phyloP scores from a whole-genome alignment of 2,113 vertebrate genomes.

The Hymenochirus boettgeri region DNA sequence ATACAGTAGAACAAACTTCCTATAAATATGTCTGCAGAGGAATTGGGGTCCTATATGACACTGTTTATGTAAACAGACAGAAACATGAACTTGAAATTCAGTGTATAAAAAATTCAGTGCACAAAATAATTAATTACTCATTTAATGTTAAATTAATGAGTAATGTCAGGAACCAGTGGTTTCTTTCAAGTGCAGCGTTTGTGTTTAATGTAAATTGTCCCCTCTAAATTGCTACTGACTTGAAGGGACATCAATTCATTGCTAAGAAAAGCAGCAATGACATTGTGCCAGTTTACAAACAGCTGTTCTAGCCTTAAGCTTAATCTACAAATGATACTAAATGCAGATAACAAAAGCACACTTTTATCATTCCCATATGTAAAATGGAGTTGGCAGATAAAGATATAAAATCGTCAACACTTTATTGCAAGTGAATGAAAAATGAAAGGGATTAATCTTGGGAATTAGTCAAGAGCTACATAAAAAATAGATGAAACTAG shows the following conservation, averaged over 20 bases:
- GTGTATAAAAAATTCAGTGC: no score
- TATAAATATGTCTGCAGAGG: no score
- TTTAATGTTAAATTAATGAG: no score
- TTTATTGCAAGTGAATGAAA: conserved; percentile 26
- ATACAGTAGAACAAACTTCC: no score
- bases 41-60: no score
- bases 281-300: conserved; percentile 29
- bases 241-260: conserved; percentile 13
- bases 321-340: conserved; percentile 23
- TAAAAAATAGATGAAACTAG: neutral
- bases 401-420: conserved; percentile 8
- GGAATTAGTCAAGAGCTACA: conserved; percentile 2
- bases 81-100: no score
- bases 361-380: conserved; percentile 29
- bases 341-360: conserved; percentile 18
- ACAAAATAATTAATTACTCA: no score
- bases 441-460: neutral
- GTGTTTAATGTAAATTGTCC: no score
- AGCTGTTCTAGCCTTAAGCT: conserved; percentile 37
- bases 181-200: conserved; percentile 20
- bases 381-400: neutral
- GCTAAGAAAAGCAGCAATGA: conserved; percentile 15
- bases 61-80: no score
- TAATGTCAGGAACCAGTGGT: neutral
- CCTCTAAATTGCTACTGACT: conserved; percentile 1